Evolutionary conservation across 1,140 invertebrate species (phyloP), one percentile per base, ranked within the genome.

Genomic region (Bombus impatiens): DNA sequence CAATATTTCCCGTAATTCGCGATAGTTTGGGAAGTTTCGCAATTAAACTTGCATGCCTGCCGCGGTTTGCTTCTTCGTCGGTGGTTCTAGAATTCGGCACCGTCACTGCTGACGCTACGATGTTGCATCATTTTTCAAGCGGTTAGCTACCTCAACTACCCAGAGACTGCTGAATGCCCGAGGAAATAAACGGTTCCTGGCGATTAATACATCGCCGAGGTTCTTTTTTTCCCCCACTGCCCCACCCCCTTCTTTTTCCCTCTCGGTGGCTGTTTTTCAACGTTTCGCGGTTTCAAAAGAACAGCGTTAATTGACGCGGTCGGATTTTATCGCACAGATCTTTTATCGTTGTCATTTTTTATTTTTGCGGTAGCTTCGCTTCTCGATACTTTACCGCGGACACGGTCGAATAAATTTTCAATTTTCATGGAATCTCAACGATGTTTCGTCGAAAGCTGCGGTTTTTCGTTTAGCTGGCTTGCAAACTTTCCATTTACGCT

Each of bases 1-100:
- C 89, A 84, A 87, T 91, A 92, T 91, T 90, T 86, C 62, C 86
- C 88, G 90, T 87, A 92, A 92, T 92, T 88, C 86, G 87, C 80
- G 88, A 88, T 91, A 88, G 89, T 65, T 78, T 57, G 86, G 82
- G 83, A 91, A 92, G 87, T 92, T 90, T 89, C 78, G 88, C 87
- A 92, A 92, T 91, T 90, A 91, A 90, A 90, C 88, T 91, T 88
- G 79, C 72, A 74, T 8, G 18, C 6, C 47, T 22, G 47, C 18
- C 78, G 40, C 72, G 22, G 32, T 18, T 28, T 10, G 59, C 35
- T 44, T 35, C 75, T 62, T 8, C 22, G 15, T 15, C 25, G 12
- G 28, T 53, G 47, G 47, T 22, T 53, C 47, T 53, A 22, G 47
- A 53, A 53, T 53, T 53, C 47, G 47, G 47, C 18, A 53, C 47